These are phyloP conservation scores for Perodicticus potto DNA, from an alignment of 2,797 vertebrate genomes.

Conservation along the genomic window DNA sequence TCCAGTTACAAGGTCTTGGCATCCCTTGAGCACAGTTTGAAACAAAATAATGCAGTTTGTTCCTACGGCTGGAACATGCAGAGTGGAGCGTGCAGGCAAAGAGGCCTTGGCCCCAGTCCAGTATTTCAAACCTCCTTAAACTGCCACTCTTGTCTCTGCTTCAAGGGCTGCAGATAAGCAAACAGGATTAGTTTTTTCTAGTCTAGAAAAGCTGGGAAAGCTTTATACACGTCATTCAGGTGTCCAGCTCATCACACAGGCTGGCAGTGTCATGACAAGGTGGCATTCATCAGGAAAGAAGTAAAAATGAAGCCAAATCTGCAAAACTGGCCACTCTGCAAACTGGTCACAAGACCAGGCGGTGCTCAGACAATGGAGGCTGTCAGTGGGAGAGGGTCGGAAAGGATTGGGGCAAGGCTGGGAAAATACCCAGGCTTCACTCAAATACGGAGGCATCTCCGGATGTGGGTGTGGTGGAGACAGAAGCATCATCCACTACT, in stretches of 20 bases:
- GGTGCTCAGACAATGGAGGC: constrained; percentile 43
- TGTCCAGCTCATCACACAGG: neutral
- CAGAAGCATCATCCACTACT: neutral
- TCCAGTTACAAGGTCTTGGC: constrained; percentile 90
- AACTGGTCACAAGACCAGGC: constrained; percentile 51
- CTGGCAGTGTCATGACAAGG: neutral
- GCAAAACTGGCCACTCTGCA: constrained; percentile 22
- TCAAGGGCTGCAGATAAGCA: constrained; percentile 77
- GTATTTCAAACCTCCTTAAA: constrained; percentile 84
- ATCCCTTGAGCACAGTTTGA: constrained; percentile 89
- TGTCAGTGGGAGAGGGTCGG: neutral
- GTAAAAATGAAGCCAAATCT: constrained; percentile 32
- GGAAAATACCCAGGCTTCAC: neutral
- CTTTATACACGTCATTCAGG: constrained; percentile 53
- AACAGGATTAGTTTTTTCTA: constrained; percentile 82
- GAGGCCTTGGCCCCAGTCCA: constrained; percentile 85
- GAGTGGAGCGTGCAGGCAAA: constrained; percentile 86
- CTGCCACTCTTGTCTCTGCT: constrained; percentile 84
- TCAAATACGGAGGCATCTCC: neutral
- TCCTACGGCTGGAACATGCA: constrained; percentile 88
- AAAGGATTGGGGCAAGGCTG: neutral
- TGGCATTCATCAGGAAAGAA: constrained; percentile 11
- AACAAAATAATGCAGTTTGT: constrained; percentile 89
- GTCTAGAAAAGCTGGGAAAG: constrained; percentile 69
- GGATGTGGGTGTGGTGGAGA: neutral